These are phyloP conservation scores for Microchrysa polita DNA, from an alignment of 2,888 invertebrate species.

Conservation along the genomic window DNA sequence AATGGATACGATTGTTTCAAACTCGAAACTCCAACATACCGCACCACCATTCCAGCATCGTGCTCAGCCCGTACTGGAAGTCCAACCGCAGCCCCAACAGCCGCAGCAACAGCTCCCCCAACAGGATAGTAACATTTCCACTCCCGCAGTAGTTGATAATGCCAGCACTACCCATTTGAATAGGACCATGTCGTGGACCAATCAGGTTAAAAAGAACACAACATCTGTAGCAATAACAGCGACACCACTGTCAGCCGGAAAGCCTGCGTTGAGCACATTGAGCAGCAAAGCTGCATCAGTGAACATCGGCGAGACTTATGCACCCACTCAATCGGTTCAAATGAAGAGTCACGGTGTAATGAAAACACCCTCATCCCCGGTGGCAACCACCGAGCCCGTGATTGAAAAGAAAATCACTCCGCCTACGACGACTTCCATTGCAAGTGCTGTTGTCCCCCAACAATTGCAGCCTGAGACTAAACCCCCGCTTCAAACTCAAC, in stretches of 20 bases:
- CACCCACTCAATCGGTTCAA: conserved; percentile 62
- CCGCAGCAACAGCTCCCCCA: background rate
- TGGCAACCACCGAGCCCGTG: conserved; percentile 60
- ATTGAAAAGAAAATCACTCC: conserved; percentile 18
- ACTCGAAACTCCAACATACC: background rate
- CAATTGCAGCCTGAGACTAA: conserved; percentile 54
- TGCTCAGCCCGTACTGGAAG: conserved; percentile 35
- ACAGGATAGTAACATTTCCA: background rate
- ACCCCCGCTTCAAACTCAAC: conserved; percentile 32
- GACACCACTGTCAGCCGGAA: conserved; percentile 63
- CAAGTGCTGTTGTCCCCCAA: conserved; percentile 65
- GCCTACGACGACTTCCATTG: conserved; percentile 60
- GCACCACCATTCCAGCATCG: conserved; percentile 44
- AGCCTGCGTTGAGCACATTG: conserved; percentile 58
- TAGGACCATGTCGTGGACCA: conserved; percentile 64
- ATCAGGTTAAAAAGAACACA: conserved; percentile 65
- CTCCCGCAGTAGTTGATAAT: background rate
- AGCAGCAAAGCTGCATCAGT: conserved; percentile 65
- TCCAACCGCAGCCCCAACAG: background rate
- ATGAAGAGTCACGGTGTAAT: conserved; percentile 60
- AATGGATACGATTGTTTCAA: background rate
- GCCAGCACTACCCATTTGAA: background rate
- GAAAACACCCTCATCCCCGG: conserved; percentile 62
- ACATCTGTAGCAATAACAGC: conserved; percentile 63
- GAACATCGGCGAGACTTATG: conserved; percentile 54